phyloP scores from a whole-genome alignment of 1,140 invertebrate species.

The Spodoptera litura region DNA sequence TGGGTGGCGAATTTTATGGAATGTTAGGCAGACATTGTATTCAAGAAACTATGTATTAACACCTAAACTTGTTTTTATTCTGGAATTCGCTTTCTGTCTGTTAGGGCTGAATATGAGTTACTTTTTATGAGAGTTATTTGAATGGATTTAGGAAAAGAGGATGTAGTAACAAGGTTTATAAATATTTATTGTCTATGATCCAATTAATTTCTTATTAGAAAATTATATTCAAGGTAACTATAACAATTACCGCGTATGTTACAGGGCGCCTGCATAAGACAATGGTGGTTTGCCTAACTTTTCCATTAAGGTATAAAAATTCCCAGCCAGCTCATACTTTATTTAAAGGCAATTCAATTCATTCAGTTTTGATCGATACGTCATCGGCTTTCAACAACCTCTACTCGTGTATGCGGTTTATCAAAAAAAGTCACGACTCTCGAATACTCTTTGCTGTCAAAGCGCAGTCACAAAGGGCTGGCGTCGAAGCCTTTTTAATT shows the following conservation, averaged over 20 bases:
- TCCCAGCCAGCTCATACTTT: not conserved
- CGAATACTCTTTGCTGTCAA: not conserved
- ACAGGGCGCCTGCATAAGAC: not conserved
- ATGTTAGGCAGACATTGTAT: too few species aligned
- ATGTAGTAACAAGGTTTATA: too few species aligned
- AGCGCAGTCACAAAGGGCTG: not conserved
- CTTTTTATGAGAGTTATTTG: too few species aligned
- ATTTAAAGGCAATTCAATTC: conserved; percentile 1
- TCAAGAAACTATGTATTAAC: too few species aligned
- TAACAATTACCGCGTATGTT: not conserved
- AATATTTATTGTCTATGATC: too few species aligned
- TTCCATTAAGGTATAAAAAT: not conserved
- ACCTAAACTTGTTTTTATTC: too few species aligned
- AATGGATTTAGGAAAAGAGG: too few species aligned
- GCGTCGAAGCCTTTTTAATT: conserved; percentile 12
- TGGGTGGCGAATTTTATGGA: too few species aligned
- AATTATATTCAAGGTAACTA: too few species aligned
- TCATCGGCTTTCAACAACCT: not conserved
- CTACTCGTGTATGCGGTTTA: not conserved
- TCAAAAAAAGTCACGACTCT: not conserved
- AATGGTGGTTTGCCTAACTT: not conserved
- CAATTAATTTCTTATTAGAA: too few species aligned
- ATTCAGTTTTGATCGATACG: not conserved
- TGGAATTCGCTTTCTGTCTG: too few species aligned
- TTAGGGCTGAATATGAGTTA: too few species aligned